A percentile compares a stretch with the other conserved stretches of the same genome.
These are phyloP conservation scores for Conchocele bisecta DNA, from an alignment of 2,888 invertebrate genomes.

Conservation along the genomic window DNA sequence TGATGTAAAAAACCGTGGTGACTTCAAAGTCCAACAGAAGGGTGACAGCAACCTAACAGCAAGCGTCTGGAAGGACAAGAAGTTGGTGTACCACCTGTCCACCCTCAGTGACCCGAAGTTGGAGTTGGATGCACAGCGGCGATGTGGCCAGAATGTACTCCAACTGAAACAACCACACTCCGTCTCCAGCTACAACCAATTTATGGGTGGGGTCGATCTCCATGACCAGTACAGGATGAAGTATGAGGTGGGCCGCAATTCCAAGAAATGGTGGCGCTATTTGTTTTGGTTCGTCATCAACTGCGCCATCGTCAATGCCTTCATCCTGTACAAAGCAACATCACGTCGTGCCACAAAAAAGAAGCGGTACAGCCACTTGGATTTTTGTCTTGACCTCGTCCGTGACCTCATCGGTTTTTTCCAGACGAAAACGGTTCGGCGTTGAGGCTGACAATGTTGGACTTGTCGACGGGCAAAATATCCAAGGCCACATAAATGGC, in stretches of 20 bases:
- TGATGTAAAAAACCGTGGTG: slow-evolving; percentile 16
- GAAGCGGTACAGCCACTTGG: slow-evolving; percentile 24
- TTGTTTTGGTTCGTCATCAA: slow-evolving; percentile 42
- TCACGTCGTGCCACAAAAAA: no score
- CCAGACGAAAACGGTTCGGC: no score
- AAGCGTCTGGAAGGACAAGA: no score
- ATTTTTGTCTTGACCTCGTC: slow-evolving; percentile 20
- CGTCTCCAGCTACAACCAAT: slow-evolving; percentile 34
- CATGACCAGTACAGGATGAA: slow-evolving; percentile 45
- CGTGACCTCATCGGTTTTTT: slow-evolving; percentile 17
- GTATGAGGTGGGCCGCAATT: slow-evolving; percentile 39
- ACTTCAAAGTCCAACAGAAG: slow-evolving; percentile 22
- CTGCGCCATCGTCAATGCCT: slow-evolving; percentile 45
- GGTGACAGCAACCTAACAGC: not conserved
- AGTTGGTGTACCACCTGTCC: slow-evolving; percentile 23
- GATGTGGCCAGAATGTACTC: slow-evolving; percentile 4
- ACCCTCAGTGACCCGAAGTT: slow-evolving; percentile 37
- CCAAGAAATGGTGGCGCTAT: slow-evolving; percentile 48
- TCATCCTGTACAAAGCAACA: slow-evolving; percentile 12
- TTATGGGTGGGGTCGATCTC: slow-evolving; percentile 53
- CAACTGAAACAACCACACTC: slow-evolving; percentile 34
- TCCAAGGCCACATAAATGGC: not conserved
- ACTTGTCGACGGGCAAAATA: slow-evolving; percentile 8
- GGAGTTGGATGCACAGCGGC: not conserved
- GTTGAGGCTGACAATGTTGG: no score